Conservation (phyloP, 92 coral and sea anemone genomes). For the Bergia sp. region DNA sequence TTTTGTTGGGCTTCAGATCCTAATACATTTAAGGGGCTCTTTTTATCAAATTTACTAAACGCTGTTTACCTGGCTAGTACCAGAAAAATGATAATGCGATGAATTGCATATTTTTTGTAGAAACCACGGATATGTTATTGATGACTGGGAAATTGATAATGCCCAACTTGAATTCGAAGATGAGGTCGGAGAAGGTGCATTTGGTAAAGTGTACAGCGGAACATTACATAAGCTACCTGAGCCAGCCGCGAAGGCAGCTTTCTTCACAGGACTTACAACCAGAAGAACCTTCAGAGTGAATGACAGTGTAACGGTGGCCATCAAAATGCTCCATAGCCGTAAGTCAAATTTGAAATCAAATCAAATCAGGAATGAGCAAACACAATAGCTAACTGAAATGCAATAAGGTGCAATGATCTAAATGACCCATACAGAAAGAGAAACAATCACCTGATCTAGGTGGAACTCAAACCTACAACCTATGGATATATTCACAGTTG, state of each 20-base stretch:
- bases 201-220: constrained; percentile 45
- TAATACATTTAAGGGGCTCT: too few species aligned
- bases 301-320: constrained; percentile 24
- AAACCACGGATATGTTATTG: constrained; percentile 27
- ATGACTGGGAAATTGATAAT: constrained; percentile 41
- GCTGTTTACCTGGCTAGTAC: not conserved
- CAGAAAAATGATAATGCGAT: not conserved
- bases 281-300: constrained; percentile 8
- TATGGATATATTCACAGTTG: too few species aligned
- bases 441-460: too few species aligned
- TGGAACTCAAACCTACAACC: too few species aligned
- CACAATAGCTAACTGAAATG: too few species aligned
- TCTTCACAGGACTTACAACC: constrained; percentile 24
- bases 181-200: constrained; percentile 42
- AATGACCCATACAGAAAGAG: too few species aligned
- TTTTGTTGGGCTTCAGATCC: too few species aligned
- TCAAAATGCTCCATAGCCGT: constrained; percentile 40
- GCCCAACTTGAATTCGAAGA: constrained; percentile 19
- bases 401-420: too few species aligned
- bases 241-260: constrained; percentile 41
- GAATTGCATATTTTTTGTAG: not conserved
- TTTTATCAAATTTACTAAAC: too few species aligned
- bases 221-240: constrained; percentile 14
- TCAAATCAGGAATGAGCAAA: too few species aligned
- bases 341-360: not conserved